phyloP scores from a whole-genome alignment of 2,113 vertebrate genomes.

The Sander vitreus region DNA sequence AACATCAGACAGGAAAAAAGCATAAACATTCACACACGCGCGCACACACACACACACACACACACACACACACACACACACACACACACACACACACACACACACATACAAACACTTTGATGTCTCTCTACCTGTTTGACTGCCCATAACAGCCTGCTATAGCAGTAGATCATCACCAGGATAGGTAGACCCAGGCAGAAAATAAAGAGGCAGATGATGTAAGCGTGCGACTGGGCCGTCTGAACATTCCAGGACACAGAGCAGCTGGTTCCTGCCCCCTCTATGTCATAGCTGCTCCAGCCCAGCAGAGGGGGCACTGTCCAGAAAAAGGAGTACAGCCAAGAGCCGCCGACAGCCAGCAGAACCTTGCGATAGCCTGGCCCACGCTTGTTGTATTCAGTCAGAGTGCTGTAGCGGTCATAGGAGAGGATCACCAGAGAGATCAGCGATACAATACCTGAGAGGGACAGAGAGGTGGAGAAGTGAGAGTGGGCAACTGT shows the following conservation, averaged over 20 bases:
- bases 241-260: constrained; percentile 88
- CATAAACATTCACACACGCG: neutral
- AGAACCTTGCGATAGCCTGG: constrained; percentile 85
- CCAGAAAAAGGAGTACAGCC: constrained; percentile 92
- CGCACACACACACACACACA: too few species aligned
- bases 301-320: constrained; percentile 90
- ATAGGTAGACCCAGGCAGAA: constrained; percentile 90
- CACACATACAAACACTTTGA: neutral
- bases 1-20: neutral
- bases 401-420: constrained; percentile 91
- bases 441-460: constrained; percentile 91
- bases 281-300: constrained; percentile 90
- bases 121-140: constrained; percentile 87
- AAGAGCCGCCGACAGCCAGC: constrained; percentile 86
- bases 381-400: constrained; percentile 85
- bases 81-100: too few species aligned
- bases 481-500: neutral
- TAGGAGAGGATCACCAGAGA: constrained; percentile 91
- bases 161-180: constrained; percentile 90
- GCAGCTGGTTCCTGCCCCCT: constrained; percentile 91
- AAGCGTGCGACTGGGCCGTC: constrained; percentile 84
- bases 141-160: constrained; percentile 85
- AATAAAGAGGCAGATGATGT: constrained; percentile 91
- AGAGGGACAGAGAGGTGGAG: constrained; percentile 40
- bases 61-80: neutral